Base-by-base conservation (phyloP, 2,113 vertebrate genomes). In the Patagioenas fasciata region DNA sequence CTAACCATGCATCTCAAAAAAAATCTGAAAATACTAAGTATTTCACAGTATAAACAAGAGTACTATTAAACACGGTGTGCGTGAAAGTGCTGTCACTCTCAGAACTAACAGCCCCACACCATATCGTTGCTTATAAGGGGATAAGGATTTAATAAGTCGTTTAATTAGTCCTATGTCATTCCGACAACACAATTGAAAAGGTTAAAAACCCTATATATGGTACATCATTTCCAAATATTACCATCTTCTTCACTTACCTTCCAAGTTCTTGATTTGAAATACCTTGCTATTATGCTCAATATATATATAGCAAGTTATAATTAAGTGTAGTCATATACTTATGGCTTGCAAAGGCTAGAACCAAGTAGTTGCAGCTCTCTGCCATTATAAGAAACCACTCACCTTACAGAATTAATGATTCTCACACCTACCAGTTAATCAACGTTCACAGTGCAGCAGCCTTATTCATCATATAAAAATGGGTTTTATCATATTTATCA, bases 11-110 rank as follows among this genome's bases (percentile, higher is more conserved):
- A 23, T 73, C 82, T 91, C 54, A 61, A 81, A 80, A 66, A 48
- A 44, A 78, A 54, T n/a, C 48, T 88, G 89, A 95, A 93, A 81
- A 71, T 91, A 80, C 20, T 75, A 93, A 82, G 9, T 54, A 91
- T 93, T 89, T 92, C 64, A 77, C 21, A 70, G 50, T 70, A 38
- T 62, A 88, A 84, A 12, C 25, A 79, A 50, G 47, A 93, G 25
- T 70, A 58, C 20, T 87, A 28, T 85, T 91, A 79, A 72, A 89
- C 7, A 73, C 67, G 48, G 10, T 83, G 56, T 53, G 40, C 61
- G 56, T 77, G 40, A 56, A 94, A 93, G 48, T 87, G 34, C 28
- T 44, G 5, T 88, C 60, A 67, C 15, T 53, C 31, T 64, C 32
- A 88, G 83, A 94, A 84, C 56, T 79, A 78, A 95, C 38, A 78